Conservation (phyloP, 2,113 vertebrate species). For the Apodemus sylvaticus region DNA sequence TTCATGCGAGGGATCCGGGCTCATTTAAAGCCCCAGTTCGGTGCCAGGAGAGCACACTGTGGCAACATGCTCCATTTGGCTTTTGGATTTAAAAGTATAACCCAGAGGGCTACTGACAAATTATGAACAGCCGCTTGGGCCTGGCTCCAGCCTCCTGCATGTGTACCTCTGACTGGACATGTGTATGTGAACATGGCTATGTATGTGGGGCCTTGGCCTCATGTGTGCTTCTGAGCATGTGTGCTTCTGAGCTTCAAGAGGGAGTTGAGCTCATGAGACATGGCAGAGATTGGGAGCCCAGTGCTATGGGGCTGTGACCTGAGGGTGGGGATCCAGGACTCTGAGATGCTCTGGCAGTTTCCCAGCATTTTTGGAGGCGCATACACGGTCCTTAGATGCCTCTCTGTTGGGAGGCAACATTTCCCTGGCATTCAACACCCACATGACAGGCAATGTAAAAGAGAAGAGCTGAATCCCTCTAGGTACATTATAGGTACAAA, state of each 20-base stretch:
- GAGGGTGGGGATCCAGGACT: background rate
- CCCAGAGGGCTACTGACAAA: conserved; percentile 17
- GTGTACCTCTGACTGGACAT: background rate
- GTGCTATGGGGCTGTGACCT: background rate
- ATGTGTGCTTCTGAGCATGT: background rate
- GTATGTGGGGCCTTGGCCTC: too few relatives aligned
- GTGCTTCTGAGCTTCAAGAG: too few relatives aligned
- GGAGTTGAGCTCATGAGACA: background rate
- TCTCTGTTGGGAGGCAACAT: background rate
- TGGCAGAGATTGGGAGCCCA: background rate
- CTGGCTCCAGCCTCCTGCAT: background rate
- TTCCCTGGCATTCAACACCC: background rate
- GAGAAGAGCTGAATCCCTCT: background rate
- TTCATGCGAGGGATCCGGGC: background rate
- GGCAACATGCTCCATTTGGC: conserved; percentile 44
- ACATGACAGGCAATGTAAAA: background rate
- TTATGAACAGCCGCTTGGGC: background rate
- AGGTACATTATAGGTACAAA: background rate
- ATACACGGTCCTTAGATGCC: background rate
- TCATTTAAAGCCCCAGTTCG: background rate
- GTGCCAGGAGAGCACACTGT: background rate
- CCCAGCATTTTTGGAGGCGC: background rate
- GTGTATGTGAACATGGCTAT: background rate
- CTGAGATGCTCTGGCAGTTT: background rate
- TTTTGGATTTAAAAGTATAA: conserved; percentile 36